phyloP scores from a whole-genome alignment of 2,113 vertebrate species.

The Oxyruncus cristatus region DNA sequence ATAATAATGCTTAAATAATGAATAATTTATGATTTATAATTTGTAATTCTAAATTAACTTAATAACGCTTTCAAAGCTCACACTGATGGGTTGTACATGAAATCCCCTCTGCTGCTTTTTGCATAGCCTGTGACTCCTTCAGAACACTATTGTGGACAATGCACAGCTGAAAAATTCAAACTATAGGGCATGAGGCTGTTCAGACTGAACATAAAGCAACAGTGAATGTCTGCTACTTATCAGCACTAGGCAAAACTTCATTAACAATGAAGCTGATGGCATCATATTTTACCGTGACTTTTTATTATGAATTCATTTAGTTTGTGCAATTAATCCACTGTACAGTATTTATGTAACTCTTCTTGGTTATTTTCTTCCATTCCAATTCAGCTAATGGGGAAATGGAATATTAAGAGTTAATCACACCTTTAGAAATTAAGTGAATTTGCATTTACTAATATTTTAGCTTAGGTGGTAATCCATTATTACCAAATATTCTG shows the following conservation, averaged over 20 bases:
- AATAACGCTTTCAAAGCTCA: not conserved
- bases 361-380: conserved; percentile 57
- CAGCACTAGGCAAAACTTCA: conserved; percentile 48
- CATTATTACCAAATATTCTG: conserved; percentile 9
- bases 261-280: conserved; percentile 40
- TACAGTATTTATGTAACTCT: conserved; percentile 63
- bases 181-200: conserved; percentile 42
- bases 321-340: conserved; percentile 62
- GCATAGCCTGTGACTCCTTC: conserved; percentile 61
- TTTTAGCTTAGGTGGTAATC: conserved; percentile 20
- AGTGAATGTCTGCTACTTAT: conserved; percentile 49
- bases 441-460: conserved; percentile 49
- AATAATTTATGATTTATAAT: not conserved
- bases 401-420: conserved; percentile 70
- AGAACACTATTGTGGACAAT: conserved; percentile 32
- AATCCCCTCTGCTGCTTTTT: conserved; percentile 35
- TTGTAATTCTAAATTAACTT: not conserved
- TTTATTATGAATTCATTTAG: conserved; percentile 60
- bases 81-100: not conserved
- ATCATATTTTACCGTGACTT: conserved; percentile 48
- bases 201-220: conserved; percentile 43
- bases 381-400: conserved; percentile 70
- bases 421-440: conserved; percentile 55
- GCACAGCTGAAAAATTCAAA: conserved; percentile 46
- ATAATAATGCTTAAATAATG: not conserved